These are phyloP conservation scores for Apis florea DNA, from an alignment of 1,140 invertebrate genomes.

Conservation along the genomic window DNA sequence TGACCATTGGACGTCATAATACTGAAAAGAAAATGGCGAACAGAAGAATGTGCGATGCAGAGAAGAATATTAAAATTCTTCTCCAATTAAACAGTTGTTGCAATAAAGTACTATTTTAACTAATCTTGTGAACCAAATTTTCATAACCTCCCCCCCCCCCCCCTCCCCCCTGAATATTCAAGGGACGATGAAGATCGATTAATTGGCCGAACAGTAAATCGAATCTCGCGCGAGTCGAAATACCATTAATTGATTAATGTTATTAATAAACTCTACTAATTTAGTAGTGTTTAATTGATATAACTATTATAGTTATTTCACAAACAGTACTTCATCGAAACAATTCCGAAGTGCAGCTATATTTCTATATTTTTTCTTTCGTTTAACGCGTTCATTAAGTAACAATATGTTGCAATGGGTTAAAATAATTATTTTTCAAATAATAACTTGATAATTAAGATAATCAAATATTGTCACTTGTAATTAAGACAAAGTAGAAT, in stretches of 20 bases:
- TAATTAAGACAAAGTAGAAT: too few species aligned
- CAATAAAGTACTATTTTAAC: too few species aligned
- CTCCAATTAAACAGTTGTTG: too few species aligned
- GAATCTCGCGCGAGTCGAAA: not conserved
- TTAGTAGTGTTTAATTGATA: not conserved
- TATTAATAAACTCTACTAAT: conserved; percentile 12
- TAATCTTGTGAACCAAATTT: too few species aligned
- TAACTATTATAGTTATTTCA: not conserved
- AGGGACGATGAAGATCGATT: not conserved
- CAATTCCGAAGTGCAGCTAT: not conserved
- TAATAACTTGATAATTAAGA: not conserved
- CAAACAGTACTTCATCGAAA: not conserved
- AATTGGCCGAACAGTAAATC: too few species aligned
- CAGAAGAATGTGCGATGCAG: not conserved
- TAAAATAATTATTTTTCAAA: not conserved
- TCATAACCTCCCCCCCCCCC: too few species aligned
- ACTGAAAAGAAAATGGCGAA: not conserved
- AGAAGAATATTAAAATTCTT: too few species aligned
- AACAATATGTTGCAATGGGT: not conserved
- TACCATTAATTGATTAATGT: not conserved
- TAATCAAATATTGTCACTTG: too few species aligned
- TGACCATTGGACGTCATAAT: not conserved
- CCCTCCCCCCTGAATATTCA: not conserved
- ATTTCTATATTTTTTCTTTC: not conserved
- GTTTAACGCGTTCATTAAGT: not conserved